Evolutionary conservation across 2,797 vertebrate genomes (phyloP).

Genomic region (Okamejei kenojei): DNA sequence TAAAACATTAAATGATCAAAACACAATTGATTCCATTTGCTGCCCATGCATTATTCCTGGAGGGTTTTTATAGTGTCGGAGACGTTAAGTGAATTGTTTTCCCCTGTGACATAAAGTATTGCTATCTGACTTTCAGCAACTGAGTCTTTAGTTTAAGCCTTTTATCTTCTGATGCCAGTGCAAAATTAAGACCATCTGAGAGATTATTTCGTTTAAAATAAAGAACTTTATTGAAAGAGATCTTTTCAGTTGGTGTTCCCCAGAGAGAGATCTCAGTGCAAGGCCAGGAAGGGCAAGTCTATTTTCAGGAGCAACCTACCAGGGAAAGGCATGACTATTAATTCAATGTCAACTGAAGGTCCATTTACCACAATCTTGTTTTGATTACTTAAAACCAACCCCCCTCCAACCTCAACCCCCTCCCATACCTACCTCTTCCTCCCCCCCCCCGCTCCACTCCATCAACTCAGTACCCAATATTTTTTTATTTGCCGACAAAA

Average conservation of each 20-base stretch:
- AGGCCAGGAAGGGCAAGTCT: neutral
- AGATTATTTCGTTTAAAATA: neutral
- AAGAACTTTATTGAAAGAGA: neutral
- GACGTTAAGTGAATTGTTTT: neutral
- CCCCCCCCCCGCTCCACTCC: neutral
- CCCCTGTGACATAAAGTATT: neutral
- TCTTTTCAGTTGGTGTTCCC: neutral
- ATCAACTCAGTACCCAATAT: neutral
- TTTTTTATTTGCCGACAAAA: neutral
- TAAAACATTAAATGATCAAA: neutral
- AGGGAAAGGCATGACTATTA: neutral
- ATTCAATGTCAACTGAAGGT: neutral
- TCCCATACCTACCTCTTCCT: too few relatives aligned
- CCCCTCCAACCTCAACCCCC: neutral
- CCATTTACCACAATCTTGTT: neutral
- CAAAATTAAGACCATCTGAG: neutral
- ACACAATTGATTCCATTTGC: neutral
- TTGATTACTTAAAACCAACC: neutral
- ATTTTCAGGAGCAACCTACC: neutral
- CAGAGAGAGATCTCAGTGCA: neutral
- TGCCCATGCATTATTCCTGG: neutral
- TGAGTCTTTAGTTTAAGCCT: neutral
- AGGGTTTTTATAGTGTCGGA: neutral
- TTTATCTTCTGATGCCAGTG: neutral
- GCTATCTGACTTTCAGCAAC: neutral